Evolutionary conservation across 1,140 invertebrate species (phyloP).

Genomic region (Philotrypesis tridentata): DNA sequence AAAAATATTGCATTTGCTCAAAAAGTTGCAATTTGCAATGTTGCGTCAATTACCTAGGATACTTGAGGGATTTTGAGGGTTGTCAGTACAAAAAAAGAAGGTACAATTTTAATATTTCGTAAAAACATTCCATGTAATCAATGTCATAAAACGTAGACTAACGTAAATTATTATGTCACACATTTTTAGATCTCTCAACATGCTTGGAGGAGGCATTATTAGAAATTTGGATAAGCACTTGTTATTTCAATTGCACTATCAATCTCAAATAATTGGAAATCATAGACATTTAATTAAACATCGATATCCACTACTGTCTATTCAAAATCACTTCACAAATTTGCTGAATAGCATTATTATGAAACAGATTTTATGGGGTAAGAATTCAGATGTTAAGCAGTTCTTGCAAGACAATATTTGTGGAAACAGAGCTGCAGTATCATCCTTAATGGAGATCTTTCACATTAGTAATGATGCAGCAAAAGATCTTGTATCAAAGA

Average conservation of each 20-base stretch:
- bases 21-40: background rate
- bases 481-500: background rate
- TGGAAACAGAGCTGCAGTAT: background rate
- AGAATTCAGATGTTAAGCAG: background rate
- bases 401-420: background rate
- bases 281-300: background rate
- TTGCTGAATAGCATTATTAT: constrained; percentile 2
- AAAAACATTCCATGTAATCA: background rate
- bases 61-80: background rate
- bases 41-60: background rate
- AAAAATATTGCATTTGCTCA: too few relatives aligned
- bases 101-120: background rate
- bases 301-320: background rate
- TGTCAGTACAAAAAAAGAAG: background rate
- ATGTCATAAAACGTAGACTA: background rate
- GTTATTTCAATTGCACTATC: background rate
- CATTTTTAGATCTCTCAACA: background rate
- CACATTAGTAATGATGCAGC: background rate
- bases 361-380: background rate
- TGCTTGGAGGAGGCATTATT: background rate
- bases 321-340: constrained; percentile 17
- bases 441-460: background rate
- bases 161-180: background rate
- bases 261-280: background rate
- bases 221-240: constrained; percentile 9